Conservation (phyloP, 2,113 vertebrate species). For the Lepus europaeus region DNA sequence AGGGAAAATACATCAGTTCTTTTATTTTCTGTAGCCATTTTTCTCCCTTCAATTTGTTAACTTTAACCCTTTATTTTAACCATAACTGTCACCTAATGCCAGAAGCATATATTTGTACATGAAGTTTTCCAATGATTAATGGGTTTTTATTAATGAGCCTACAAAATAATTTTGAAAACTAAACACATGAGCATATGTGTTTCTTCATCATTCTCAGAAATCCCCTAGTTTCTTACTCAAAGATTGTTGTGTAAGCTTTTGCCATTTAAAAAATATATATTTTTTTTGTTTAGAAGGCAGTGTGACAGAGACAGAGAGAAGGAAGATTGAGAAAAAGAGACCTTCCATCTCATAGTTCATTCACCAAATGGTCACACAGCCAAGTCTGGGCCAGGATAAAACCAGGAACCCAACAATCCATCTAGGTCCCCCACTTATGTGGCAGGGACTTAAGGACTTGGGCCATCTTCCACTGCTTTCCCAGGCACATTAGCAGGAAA, state of each 20-base stretch:
- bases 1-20: not conserved
- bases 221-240: not conserved
- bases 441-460: too few species aligned
- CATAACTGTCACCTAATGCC: not conserved
- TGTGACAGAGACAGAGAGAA: too few species aligned
- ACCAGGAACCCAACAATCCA: too few species aligned
- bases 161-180: conserved; percentile 23
- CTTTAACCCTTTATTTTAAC: conserved; percentile 5
- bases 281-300: too few species aligned
- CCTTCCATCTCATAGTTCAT: too few species aligned
- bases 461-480: too few species aligned
- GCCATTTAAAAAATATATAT: not conserved
- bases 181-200: not conserved
- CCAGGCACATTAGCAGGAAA: too few species aligned
- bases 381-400: too few species aligned
- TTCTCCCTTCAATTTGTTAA: not conserved
- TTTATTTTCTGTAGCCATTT: not conserved
- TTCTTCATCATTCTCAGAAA: not conserved
- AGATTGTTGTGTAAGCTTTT: not conserved
- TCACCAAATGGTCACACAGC: too few species aligned
- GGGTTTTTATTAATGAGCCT: not conserved
- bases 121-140: not conserved
- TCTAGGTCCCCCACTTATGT: too few species aligned
- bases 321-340: too few species aligned
- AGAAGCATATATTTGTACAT: not conserved